These are phyloP conservation scores for Pecten maximus DNA, from an alignment of 2,888 invertebrate genomes.

Conservation along the genomic window DNA sequence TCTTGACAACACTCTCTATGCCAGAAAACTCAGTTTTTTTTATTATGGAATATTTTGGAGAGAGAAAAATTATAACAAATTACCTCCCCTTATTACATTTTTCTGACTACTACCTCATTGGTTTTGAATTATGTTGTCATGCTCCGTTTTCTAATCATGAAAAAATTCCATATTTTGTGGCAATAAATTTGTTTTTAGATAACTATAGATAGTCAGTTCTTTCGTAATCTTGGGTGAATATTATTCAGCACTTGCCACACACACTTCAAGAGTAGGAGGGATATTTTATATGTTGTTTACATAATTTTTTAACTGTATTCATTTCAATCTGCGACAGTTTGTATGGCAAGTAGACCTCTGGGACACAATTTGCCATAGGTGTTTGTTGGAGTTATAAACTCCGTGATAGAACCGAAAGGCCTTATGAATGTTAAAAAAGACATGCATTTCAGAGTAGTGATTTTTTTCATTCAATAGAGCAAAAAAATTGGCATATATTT, in stretches of 20 bases:
- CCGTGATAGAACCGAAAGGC: slow-evolving; percentile 29
- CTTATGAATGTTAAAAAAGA: slow-evolving; percentile 15
- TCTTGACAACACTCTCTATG: slow-evolving; percentile 2
- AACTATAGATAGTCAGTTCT: neutral
- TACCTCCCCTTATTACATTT: slow-evolving; percentile 32
- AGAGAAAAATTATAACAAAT: slow-evolving; percentile 14
- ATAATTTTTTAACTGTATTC: slow-evolving; percentile 15
- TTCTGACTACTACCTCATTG: slow-evolving; percentile 32
- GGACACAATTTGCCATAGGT: neutral
- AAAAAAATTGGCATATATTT: slow-evolving; percentile 26
- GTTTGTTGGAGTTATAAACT: slow-evolving; percentile 11
- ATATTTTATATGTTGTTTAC: slow-evolving; percentile 34
- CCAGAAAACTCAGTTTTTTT: slow-evolving; percentile 27
- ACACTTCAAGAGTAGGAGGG: slow-evolving; percentile 12
- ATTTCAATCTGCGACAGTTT: slow-evolving; percentile 25
- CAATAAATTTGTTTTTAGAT: slow-evolving; percentile 24
- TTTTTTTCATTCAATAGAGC: slow-evolving; percentile 30
- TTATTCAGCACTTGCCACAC: slow-evolving; percentile 13
- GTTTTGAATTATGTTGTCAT: slow-evolving; percentile 33
- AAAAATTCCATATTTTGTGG: slow-evolving; percentile 35
- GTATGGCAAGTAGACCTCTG: slow-evolving; percentile 30
- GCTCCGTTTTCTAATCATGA: slow-evolving; percentile 32
- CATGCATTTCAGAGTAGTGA: slow-evolving; percentile 19
- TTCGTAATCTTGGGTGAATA: slow-evolving; percentile 1
- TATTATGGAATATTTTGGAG: slow-evolving; percentile 3